phyloP scores from a whole-genome alignment of 1,140 invertebrate species.

The Diplogasteroides magnus region DNA sequence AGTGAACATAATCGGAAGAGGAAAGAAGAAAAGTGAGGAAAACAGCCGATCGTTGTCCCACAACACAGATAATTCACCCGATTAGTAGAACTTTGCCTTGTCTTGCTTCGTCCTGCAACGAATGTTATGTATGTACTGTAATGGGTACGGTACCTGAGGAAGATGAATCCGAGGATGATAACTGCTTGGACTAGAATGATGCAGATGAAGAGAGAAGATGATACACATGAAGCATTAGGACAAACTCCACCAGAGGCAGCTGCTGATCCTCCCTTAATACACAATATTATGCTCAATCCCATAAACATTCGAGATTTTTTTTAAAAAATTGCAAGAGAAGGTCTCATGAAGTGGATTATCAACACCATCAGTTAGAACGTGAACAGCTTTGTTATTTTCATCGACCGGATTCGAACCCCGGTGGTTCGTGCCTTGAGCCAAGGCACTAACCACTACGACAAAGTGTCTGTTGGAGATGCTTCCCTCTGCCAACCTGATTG shows the following conservation, averaged over 20 bases:
- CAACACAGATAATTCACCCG: not conserved
- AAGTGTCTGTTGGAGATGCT: not conserved
- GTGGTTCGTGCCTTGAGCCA: not conserved
- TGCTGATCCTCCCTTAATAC: conserved; percentile 15
- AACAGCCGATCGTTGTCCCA: not conserved
- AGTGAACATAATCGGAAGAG: not conserved
- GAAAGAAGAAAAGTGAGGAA: not conserved
- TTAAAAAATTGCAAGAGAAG: not conserved
- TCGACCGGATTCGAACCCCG: conserved; percentile 1
- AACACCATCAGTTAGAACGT: conserved; percentile 8
- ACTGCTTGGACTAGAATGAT: conserved; percentile 40
- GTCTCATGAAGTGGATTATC: not conserved
- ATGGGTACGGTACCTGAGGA: conserved; percentile 37
- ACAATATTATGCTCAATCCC: not conserved
- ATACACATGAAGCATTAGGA: conserved; percentile 32
- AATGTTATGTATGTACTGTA: conserved; percentile 6
- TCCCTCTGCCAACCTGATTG: conserved; percentile 4
- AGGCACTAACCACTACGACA: not conserved
- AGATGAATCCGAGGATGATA: conserved; percentile 45
- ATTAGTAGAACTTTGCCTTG: conserved; percentile 55
- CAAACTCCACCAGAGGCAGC: conserved; percentile 19
- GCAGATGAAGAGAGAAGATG: conserved; percentile 45
- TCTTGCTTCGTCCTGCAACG: conserved; percentile 51
- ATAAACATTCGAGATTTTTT: not conserved
- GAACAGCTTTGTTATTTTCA: conserved; percentile 14